Evolutionary conservation across 2,113 vertebrate genomes (phyloP), one percentile per base, ranked within the genome.

Genomic region (Phalacrocorax aristotelis): DNA sequence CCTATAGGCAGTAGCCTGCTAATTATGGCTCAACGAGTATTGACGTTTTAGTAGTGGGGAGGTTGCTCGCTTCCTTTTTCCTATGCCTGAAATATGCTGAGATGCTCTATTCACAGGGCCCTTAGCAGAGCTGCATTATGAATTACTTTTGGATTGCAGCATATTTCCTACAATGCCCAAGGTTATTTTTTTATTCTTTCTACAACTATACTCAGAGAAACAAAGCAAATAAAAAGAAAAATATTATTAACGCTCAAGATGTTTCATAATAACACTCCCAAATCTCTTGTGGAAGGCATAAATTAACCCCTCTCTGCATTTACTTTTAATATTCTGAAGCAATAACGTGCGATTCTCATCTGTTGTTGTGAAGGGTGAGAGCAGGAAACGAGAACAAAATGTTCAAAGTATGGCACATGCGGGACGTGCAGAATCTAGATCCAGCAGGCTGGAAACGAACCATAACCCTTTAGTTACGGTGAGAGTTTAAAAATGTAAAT

Each of bases 141-240:
- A 96, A 95, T 96, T 96, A 66, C 68, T 90, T 90, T 65, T 78
- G 76, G 51, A 76, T 93, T 96, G 87, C 80, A 86, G 65, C 9
- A 2, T 54, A 36, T 88, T 94, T 93, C 89, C 95, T 88, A 75
- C 52, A 55, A 71, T 94, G 89, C 86, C 40, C 71, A 94, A 89
- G 80, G 87, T 96, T 93, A 95, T 77, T 82, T 86, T 95, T 95
- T 84, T 81, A 95, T 85, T 87, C 75, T 69, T 97, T 92, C 60
- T 94, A 55, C 57, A 70, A 68, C 32, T 78, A 81, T 51, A 69
- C 60, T 92, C 68, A 95, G 91, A 93, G 94, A 97, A 97, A 95
- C 89, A 97, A 91, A 97, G 76, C 87, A 97, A 97, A 97, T 95
- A 95, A 84, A 87, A 94, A 83, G 87, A 90, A 87, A 96, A 95